Conservation (phyloP, 1,140 invertebrate genomes). For the Delia radicum region DNA sequence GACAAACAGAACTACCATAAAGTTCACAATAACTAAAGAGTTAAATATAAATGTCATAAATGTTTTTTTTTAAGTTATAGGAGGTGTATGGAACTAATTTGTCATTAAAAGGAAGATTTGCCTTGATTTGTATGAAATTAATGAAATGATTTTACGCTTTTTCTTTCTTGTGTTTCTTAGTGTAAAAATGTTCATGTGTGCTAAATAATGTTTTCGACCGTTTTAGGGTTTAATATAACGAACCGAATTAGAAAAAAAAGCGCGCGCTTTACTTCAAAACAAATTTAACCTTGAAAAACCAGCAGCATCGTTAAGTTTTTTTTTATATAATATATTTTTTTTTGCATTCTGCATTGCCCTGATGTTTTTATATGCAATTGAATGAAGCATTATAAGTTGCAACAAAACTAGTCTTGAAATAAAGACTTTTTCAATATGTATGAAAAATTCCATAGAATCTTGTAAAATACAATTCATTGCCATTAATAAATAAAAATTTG, state of each 20-base stretch:
- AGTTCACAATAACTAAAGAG: too few species aligned
- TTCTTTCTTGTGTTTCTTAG: too few species aligned
- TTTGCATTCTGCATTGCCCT: background rate
- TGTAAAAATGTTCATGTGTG: background rate
- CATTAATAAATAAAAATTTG: background rate
- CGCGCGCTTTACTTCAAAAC: slow-evolving; percentile 23
- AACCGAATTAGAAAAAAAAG: background rate
- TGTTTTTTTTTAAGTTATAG: too few species aligned
- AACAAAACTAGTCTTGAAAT: background rate
- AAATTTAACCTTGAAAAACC: slow-evolving; percentile 21
- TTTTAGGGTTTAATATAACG: background rate
- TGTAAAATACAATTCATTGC: background rate
- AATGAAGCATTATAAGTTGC: background rate
- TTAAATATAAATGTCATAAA: too few species aligned
- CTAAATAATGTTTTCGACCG: background rate
- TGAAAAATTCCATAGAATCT: background rate
- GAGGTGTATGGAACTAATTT: too few species aligned
- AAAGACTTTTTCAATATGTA: background rate
- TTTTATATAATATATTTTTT: background rate
- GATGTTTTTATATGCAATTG: background rate
- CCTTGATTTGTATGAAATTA: too few species aligned
- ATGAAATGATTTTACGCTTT: too few species aligned
- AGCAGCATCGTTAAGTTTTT: slow-evolving; percentile 13
- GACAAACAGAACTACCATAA: too few species aligned
- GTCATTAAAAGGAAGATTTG: too few species aligned